Evolutionary conservation across 2,888 invertebrate species (phyloP).

Genomic region (Rhagophthalmus giganteus): DNA sequence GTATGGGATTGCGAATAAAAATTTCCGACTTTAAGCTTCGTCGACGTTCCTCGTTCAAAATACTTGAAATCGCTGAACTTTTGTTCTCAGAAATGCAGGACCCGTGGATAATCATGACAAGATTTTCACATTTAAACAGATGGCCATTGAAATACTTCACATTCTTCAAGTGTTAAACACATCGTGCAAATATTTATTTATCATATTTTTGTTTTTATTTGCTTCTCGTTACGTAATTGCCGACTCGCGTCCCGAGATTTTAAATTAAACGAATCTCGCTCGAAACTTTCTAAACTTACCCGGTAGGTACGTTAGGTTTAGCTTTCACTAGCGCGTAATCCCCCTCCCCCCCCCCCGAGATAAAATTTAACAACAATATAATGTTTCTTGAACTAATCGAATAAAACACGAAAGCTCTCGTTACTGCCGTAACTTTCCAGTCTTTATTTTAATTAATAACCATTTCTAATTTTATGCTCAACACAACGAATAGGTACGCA

Average conservation of each 20-base stretch:
- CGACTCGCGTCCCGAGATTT: neutral
- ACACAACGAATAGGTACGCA: too few species aligned
- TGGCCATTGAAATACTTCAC: slow-evolving; percentile 35
- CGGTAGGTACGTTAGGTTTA: neutral
- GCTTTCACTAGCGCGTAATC: too few species aligned
- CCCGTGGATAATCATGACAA: slow-evolving; percentile 37
- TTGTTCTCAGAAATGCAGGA: slow-evolving; percentile 32
- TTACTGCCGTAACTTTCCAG: too few species aligned
- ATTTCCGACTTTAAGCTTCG: slow-evolving; percentile 1
- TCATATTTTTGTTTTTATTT: slow-evolving; percentile 10
- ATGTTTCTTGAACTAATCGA: too few species aligned
- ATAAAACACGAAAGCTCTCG: too few species aligned
- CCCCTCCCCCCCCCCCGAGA: too few species aligned
- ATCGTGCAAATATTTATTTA: slow-evolving; percentile 27
- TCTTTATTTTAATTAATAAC: too few species aligned
- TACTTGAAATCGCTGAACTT: slow-evolving; percentile 34
- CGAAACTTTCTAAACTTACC: too few species aligned
- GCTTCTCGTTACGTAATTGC: slow-evolving; percentile 13
- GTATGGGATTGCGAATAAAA: neutral
- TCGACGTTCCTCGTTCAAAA: slow-evolving; percentile 18
- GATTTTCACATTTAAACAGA: slow-evolving; percentile 38
- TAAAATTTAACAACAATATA: neutral
- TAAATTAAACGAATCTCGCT: neutral
- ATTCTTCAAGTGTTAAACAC: slow-evolving; percentile 34
- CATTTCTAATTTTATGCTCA: too few species aligned